Evolutionary conservation across 2,797 vertebrate genomes (phyloP).

Genomic region (Benthosema pterotum): DNA sequence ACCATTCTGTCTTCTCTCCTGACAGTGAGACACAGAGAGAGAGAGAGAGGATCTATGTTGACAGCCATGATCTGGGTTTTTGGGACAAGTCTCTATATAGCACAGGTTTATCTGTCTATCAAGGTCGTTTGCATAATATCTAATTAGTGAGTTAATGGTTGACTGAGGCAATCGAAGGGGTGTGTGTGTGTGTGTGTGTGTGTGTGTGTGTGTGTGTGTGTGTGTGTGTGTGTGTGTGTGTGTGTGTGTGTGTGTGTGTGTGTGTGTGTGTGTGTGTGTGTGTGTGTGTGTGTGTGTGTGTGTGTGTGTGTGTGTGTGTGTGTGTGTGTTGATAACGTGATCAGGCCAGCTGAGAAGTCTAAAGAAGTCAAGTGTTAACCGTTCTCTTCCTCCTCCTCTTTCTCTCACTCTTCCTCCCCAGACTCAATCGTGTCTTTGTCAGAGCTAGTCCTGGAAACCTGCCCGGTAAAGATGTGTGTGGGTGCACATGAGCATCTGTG

Average conservation of each 20-base stretch:
- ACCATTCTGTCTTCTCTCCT: conserved; percentile 26
- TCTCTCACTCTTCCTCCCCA: conserved; percentile 60
- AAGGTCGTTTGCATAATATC: conserved; percentile 63
- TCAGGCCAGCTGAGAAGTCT: conserved; percentile 40
- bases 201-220: conserved; percentile 22
- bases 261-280: conserved; percentile 25
- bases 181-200: conserved; percentile 29
- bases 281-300: conserved; percentile 26
- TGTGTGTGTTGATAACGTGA: conserved; percentile 35
- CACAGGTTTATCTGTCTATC: conserved; percentile 34
- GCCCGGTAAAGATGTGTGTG: conserved; percentile 73
- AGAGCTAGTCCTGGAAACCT: conserved; percentile 82
- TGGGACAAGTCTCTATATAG: conserved; percentile 41
- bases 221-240: conserved; percentile 25
- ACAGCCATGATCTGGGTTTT: conserved; percentile 44
- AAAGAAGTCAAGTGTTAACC: conserved; percentile 28
- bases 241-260: conserved; percentile 26
- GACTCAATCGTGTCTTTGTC: conserved; percentile 85
- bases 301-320: conserved; percentile 25
- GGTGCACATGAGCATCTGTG: conserved; percentile 4
- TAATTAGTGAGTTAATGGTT: conserved; percentile 58
- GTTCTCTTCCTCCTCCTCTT: conserved; percentile 24
- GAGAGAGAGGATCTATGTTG: conserved; percentile 39
- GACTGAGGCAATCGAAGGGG: conserved; percentile 13
- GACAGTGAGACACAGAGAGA: conserved; percentile 37